Evolutionary conservation across 2,888 invertebrate genomes (phyloP), one percentile per base, ranked within the genome.

Genomic region (Lasioglossum calceatum): DNA sequence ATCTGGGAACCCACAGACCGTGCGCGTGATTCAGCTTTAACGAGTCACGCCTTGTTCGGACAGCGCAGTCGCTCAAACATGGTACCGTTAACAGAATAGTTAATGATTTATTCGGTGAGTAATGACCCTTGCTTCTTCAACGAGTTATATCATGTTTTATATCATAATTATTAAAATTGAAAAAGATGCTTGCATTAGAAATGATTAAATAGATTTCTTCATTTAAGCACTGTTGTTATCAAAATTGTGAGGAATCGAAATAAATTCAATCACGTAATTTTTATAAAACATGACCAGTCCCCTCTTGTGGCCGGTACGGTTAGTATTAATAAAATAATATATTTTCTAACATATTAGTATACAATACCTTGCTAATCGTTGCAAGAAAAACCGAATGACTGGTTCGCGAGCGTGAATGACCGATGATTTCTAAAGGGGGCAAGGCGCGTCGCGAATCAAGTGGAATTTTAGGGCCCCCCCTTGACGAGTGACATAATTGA

Each of bases 401-500:
- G 16, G 7, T 32, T 5, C 14, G 27, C 27, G 7, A 39, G 4
- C 23, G 19, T 0, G 19, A 67, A 36, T 36, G 67, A 32, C 32
- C 67, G 19, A 19, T 70, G 39, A 39, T 23, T 39, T 36, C 7
- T 10, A 12, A 39, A 39, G 10, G 4, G 23, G 23, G 19, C 4
- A 19, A 3, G 10, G 23, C 32, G 5, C 64, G 64, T 39, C 36
- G 70, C 70, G 70, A 39, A 70, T 39, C 71, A 23, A 12, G 27
- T 10, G 39, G 42, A 79, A 79, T 79, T 85, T 64, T 77, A 71
- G 77, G 77, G 27, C 82, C 44, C 14, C 74, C 76, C 42, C 23
- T 58, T 27, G 61, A 74, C 79, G 80, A 78, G 77, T 89, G 86
- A 86, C 80, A 82, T 88, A 90, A 90, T 85, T 83, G 67, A 85